Base-by-base conservation (phyloP, 2,888 invertebrate genomes). In the Noctua fimbriata region DNA sequence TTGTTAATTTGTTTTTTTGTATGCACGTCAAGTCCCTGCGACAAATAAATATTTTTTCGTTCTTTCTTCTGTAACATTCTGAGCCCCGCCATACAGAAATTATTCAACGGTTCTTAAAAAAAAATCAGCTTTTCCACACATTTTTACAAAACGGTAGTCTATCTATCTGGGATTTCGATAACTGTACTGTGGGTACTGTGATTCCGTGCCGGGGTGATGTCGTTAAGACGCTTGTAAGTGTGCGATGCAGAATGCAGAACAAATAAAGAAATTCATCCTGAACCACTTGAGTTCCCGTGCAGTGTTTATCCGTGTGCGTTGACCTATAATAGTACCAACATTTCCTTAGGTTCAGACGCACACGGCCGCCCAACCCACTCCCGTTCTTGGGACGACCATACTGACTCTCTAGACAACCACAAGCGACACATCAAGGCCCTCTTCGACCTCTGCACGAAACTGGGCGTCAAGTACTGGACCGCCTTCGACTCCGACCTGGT, bases 391-490 rank as follows among this genome's bases (percentile, higher is more conserved):
- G 97, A 98, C 88, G 98, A 98, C 90, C 95, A 95, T 69, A 95
- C 97, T 2, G 94, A 97, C 87, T 93, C 97, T 1, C 82, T 97
- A 83, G 97, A 97, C 24, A 97, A 97, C 91, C 97, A 97, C 89
- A 97, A 97, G 84, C 95, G 97, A 6, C 95, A 97, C 73, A 91
- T 98, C 67, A 95, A 97, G 82, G 98, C 97, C 0, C 96, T 97
- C 3, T 98, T 97, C 93, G 98, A 98, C 84, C 96, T 98, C 81
- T 97, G 97, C 92, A 88, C 93, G 7, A 98, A 97, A 89, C 95
- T 98, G 1, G 97, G 97, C 87, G 91, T 97, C 21, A 97, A 97
- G 86, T 97, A 97, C 92, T 98, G 97, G 97, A 97, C 97, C 0
- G 98, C 97, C 41, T 97, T 97, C 86, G 98, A 98, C 90, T 94